A percentile compares a stretch with the other conserved stretches of the same genome.
Conservation (phyloP, 2,113 vertebrate genomes). For the Pelobates fuscus region DNA sequence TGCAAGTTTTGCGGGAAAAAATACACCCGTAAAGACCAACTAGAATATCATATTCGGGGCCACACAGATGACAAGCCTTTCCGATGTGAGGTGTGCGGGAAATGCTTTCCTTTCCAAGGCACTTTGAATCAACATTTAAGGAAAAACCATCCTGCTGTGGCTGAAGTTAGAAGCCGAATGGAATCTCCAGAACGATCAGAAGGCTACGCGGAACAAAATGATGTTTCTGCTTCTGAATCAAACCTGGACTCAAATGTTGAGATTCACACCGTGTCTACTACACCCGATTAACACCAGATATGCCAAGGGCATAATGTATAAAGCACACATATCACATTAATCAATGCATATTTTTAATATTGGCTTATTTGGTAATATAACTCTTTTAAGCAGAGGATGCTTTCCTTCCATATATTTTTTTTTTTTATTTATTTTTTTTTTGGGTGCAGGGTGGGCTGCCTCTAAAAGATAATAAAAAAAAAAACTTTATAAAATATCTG, state of each 20-base stretch:
- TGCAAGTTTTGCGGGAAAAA: constrained; percentile 99
- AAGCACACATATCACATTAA: constrained; percentile 74
- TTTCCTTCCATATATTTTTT: constrained; percentile 61
- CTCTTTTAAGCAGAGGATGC: constrained; percentile 28
- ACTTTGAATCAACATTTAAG: constrained; percentile 98
- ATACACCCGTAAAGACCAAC: constrained; percentile 96
- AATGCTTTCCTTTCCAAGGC: constrained; percentile 98
- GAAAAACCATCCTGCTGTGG: constrained; percentile 91
- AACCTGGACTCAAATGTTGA: constrained; percentile 80
- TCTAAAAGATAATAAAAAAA: no score
- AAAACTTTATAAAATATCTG: constrained; percentile 61
- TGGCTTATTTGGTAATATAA: constrained; percentile 57
- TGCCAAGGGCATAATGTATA: constrained; percentile 58
- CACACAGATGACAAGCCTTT: constrained; percentile 99
- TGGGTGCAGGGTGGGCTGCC: no score
- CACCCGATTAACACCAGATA: constrained; percentile 65
- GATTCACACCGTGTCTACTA: constrained; percentile 71
- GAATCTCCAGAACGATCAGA: constrained; percentile 89
- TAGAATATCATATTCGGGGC: constrained; percentile 97
- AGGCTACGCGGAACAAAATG: constrained; percentile 76
- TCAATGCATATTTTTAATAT: constrained; percentile 62
- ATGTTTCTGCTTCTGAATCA: constrained; percentile 75
- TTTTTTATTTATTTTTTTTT: constrained; percentile 18
- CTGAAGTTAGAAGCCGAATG: constrained; percentile 76
- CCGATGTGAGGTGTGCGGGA: constrained; percentile 97